Evolutionary conservation across 2,113 vertebrate genomes (phyloP).

Genomic region (Atrichornis clamosus): DNA sequence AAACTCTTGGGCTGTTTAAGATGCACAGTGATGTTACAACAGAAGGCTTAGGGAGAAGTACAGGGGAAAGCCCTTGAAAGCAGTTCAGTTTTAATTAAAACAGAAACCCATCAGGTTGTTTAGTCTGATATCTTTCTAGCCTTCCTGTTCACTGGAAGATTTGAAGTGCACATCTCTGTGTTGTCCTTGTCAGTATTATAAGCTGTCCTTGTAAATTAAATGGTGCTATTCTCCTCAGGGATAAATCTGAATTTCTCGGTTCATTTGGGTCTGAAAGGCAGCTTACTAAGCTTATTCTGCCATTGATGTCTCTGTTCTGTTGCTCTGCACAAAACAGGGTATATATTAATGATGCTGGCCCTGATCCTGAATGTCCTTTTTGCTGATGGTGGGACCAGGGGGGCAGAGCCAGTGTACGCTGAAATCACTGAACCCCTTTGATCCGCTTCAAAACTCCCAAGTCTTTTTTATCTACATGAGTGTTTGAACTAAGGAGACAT

Average conservation of each 20-base stretch:
- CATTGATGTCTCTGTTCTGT: slow-evolving; percentile 33
- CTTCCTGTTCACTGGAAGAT: not conserved
- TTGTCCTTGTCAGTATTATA: slow-evolving; percentile 50
- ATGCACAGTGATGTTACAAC: not conserved
- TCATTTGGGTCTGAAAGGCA: slow-evolving; percentile 50
- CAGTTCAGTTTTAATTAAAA: slow-evolving; percentile 6
- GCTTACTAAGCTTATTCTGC: slow-evolving; percentile 44
- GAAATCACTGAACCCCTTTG: not conserved
- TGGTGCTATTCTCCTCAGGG: slow-evolving; percentile 36
- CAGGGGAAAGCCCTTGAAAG: not conserved
- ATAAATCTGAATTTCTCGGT: slow-evolving; percentile 43
- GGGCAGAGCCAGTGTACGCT: not conserved
- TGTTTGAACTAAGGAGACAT: not conserved
- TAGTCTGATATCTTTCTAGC: not conserved
- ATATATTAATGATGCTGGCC: not conserved
- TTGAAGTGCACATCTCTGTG: not conserved
- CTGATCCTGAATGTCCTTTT: not conserved
- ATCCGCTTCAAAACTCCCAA: not conserved
- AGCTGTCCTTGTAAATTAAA: slow-evolving; percentile 61
- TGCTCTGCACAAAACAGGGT: not conserved
- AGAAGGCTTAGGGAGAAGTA: not conserved
- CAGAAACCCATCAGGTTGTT: not conserved
- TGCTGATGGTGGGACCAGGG: slow-evolving; percentile 3
- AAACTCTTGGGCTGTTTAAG: not conserved
- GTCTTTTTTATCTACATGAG: slow-evolving; percentile 7